Percentiles rank a stretch among this genome's conserved stretches.
phyloP scores from a whole-genome alignment of 2,113 vertebrate species.

The Callithrix jacchus region DNA sequence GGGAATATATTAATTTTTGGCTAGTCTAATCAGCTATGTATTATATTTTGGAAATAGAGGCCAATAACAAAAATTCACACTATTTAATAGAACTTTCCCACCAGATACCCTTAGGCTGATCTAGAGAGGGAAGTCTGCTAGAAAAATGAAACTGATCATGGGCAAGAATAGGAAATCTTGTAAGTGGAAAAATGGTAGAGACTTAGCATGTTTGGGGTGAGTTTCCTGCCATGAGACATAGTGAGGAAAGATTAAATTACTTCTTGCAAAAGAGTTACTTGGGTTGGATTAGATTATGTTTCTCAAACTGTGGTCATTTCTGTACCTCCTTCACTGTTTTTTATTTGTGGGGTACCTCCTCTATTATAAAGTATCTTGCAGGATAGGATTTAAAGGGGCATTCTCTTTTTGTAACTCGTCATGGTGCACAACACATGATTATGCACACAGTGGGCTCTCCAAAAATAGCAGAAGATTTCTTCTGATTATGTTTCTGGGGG shows the following conservation, averaged over 20 bases:
- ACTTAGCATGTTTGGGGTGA: neutral
- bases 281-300: neutral
- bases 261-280: neutral
- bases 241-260: neutral
- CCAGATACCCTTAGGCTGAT: neutral
- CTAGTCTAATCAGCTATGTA: conserved; percentile 14
- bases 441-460: neutral
- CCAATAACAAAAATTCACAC: neutral
- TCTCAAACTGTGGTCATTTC: neutral
- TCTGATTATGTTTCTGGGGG: neutral
- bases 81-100: neutral
- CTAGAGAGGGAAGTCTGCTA: neutral
- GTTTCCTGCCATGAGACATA: neutral
- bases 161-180: neutral
- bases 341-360: neutral
- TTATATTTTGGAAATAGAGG: conserved; percentile 30
- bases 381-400: neutral
- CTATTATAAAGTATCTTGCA: neutral
- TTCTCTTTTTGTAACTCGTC: neutral
- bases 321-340: neutral
- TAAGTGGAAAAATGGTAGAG: neutral
- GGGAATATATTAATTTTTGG: neutral
- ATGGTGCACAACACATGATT: accelerated
- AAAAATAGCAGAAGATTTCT: neutral
- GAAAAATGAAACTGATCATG: neutral